Conservation (phyloP, 2,888 invertebrate species). For the Eucriotettix oculatus region DNA sequence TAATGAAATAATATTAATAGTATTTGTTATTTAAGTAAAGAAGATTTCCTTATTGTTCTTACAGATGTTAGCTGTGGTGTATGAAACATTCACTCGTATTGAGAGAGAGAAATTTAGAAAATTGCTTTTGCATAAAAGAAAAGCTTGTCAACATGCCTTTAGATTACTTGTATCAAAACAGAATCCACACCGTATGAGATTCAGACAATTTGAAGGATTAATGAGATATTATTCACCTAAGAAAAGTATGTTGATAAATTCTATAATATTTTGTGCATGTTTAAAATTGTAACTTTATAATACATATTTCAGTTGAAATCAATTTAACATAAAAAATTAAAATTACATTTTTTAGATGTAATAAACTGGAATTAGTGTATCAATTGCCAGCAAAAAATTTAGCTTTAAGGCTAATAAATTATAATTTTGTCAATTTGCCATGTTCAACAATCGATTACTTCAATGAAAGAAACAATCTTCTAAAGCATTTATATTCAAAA, state of each 20-base stretch:
- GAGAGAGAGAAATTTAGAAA: slow-evolving; percentile 76
- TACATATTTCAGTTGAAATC: no score
- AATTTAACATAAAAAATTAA: no score
- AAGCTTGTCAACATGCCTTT: slow-evolving; percentile 69
- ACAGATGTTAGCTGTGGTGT: slow-evolving; percentile 77
- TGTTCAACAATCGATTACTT: no score
- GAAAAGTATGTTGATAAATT: slow-evolving; percentile 33
- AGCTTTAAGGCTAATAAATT: no score
- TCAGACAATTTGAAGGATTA: slow-evolving; percentile 64
- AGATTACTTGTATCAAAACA: slow-evolving; percentile 61
- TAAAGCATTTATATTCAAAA: no score
- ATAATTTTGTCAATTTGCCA: no score
- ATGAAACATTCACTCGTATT: slow-evolving; percentile 73
- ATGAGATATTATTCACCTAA: slow-evolving; percentile 63
- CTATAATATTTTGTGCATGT: no score
- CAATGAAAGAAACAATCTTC: no score
- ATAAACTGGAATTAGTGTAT: no score
- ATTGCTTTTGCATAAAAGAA: slow-evolving; percentile 60
- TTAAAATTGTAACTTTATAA: no score
- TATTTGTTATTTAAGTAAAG: background rate
- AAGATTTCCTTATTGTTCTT: background rate
- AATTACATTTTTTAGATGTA: no score
- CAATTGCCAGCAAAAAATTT: no score
- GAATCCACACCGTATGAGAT: slow-evolving; percentile 46
- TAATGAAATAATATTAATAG: background rate